Percentiles rank a stretch among this genome's conserved stretches.
These are phyloP conservation scores for Graptemys geographica DNA, from an alignment of 2,797 vertebrate species.

Conservation along the genomic window DNA sequence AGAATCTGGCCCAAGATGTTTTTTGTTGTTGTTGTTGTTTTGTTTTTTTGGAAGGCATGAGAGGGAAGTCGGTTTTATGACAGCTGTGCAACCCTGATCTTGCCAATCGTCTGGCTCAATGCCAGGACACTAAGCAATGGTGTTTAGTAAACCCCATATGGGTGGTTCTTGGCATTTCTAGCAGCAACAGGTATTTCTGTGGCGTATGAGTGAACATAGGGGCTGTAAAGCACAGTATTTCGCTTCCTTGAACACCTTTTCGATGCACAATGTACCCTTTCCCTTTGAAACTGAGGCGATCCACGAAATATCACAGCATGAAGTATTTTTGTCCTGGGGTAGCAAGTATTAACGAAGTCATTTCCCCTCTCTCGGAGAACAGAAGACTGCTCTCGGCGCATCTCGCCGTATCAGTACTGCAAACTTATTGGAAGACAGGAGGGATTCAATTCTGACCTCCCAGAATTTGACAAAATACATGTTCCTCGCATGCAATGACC, in stretches of 20 bases:
- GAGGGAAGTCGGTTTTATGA: not conserved
- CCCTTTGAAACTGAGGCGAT: not conserved
- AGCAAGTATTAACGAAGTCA: not conserved
- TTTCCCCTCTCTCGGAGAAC: too few relatives aligned
- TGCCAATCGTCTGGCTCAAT: not conserved
- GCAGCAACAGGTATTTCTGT: rapidly evolving
- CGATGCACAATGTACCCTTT: not conserved
- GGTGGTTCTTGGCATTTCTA: not conserved
- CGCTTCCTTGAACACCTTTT: not conserved
- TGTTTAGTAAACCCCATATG: not conserved
- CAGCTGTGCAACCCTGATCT: not conserved
- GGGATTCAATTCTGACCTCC: not conserved
- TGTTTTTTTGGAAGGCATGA: not conserved
- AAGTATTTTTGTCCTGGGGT: not conserved
- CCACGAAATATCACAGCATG: not conserved
- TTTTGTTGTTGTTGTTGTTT: too few relatives aligned
- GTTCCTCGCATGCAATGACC: not conserved
- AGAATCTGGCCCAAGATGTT: not conserved
- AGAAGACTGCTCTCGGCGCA: not conserved
- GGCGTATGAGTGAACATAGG: not conserved
- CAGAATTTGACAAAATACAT: not conserved
- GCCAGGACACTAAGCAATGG: not conserved
- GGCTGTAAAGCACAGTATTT: not conserved
- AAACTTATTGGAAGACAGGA: not conserved
- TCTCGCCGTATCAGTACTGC: not conserved